A percentile compares a stretch with the other conserved stretches of the same genome.
These are phyloP conservation scores for Buphagus erythrorhynchus DNA, from an alignment of 2,797 vertebrate genomes.

Conservation along the genomic window DNA sequence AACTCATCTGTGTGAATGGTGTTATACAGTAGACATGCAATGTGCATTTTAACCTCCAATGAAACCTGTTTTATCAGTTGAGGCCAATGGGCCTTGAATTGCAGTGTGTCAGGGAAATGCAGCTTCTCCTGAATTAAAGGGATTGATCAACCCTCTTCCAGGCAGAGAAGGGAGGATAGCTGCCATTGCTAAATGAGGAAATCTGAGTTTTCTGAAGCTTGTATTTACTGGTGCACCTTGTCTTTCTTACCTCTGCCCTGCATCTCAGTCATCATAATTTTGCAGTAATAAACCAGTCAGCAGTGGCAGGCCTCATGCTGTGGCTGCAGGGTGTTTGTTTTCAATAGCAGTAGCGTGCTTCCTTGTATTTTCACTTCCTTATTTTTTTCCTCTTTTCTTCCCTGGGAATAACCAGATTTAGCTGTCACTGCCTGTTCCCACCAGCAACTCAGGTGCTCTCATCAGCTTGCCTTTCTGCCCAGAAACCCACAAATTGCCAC, in stretches of 20 bases:
- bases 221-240: background rate
- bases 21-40: background rate
- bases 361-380: background rate
- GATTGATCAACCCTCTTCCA: background rate
- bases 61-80: background rate
- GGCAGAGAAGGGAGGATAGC: background rate
- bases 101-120: background rate
- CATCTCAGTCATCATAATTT: background rate
- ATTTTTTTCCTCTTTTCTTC: conserved; percentile 24
- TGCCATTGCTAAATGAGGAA: background rate
- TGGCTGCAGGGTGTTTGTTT: conserved; percentile 10
- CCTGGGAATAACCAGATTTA: conserved; percentile 35
- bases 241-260: background rate
- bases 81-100: background rate
- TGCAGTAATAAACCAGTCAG: background rate
- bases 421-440: conserved; percentile 18
- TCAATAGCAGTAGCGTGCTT: background rate
- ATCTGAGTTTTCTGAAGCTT: background rate
- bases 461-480: conserved; percentile 17
- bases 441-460: conserved; percentile 16
- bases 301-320: background rate
- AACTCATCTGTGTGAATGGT: background rate
- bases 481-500: background rate
- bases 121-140: background rate
- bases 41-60: background rate